Evolutionary conservation across 2,113 vertebrate genomes (phyloP).

Genomic region (Dipodomys spectabilis): DNA sequence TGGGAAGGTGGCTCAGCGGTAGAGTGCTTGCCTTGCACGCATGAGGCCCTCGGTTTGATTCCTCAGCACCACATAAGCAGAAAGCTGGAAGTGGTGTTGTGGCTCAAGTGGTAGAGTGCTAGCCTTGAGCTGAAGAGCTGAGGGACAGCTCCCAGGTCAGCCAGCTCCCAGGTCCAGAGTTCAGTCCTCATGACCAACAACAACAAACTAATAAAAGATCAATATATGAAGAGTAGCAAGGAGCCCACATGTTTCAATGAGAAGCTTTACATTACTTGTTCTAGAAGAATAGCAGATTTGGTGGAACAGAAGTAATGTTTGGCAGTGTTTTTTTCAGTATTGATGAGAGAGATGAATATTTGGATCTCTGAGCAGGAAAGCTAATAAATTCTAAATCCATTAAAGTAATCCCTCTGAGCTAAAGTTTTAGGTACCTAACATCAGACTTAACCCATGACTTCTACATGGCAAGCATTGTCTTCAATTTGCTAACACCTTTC

Average conservation of each 20-base stretch:
- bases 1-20: too few relatives aligned
- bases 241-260: neutral
- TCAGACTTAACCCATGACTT: neutral
- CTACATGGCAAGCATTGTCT: neutral
- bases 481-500: neutral
- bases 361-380: neutral
- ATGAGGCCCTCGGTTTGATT: too few relatives aligned
- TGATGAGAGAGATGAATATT: neutral
- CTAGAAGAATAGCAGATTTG: neutral
- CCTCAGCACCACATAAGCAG: too few relatives aligned
- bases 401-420: neutral
- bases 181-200: too few relatives aligned
- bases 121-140: too few relatives aligned
- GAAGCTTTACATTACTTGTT: neutral
- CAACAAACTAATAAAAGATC: neutral
- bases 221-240: neutral
- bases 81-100: too few relatives aligned
- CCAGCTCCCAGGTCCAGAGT: too few relatives aligned
- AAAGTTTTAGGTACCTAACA: neutral
- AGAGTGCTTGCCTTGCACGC: too few relatives aligned
- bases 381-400: neutral
- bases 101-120: too few relatives aligned
- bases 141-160: too few relatives aligned
- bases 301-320: neutral
- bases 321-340: neutral